Base-by-base conservation (phyloP, 2,888 invertebrate genomes). In the Phortica magna region DNA sequence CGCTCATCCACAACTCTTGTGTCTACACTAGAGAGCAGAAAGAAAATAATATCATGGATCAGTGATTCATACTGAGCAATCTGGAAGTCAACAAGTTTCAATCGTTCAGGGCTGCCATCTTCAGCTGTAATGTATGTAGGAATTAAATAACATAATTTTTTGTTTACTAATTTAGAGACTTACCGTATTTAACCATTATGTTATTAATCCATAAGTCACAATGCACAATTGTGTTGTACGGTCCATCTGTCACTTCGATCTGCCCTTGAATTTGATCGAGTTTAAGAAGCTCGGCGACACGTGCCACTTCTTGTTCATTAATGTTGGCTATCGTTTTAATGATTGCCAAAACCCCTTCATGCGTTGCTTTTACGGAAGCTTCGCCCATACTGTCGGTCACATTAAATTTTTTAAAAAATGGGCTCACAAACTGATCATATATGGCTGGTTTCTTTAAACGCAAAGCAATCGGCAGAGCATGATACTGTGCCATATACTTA, bases 181-280 rank as follows among this genome's bases (percentile, higher is more conserved):
- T 83, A 88, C 94, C 92, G 74, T 92, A 91, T 75, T 92, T 90
- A 14, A 94, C 89, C 92, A 94, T 93, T 1, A 94, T 92, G 80
- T 94, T 94, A 83, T 94, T 94, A 14, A 93, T 93, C 94, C 94
- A 94, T 73, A 94, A 92, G 85, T 94, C 94, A 0, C 92, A 91
- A 80, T 94, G 94, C 1, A 92, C 91, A 22, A 94, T 92, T 0
- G 94, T 93, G 0, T 92, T 92, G 91, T 93, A 94, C 0, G 92
- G 92, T 41, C 92, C 83, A 80, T 93, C 86, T 74, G 90, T 81
- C 79, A 81, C 82, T 2, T 87, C 81, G 78, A 85, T 83, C 22
- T 80, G 74, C 79, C 90, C 82, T 78, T 80, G 72, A 2, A 81
- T 17, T 0, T 79, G 59, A 12, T 83, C 77, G 22, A 91, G 64